Conservation (phyloP, 1,140 invertebrate genomes). For the Pseudomyrmex pallidus region DNA sequence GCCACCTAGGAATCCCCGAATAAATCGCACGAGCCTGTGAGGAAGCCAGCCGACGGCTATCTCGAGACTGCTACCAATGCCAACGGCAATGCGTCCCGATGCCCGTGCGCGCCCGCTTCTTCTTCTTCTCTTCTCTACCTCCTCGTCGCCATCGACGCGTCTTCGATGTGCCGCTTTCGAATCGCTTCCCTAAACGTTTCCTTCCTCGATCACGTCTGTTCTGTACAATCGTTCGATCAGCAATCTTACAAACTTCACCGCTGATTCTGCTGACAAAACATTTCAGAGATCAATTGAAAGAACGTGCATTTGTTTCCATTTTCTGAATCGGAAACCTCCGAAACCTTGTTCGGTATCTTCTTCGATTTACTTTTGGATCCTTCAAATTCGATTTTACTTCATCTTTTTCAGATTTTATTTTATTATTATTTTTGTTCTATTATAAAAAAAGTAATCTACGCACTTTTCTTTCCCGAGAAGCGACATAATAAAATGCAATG, state of each 20-base stretch:
- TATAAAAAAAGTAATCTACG: background rate
- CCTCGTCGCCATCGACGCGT: slow-evolving; percentile 37
- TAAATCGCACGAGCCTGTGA: slow-evolving; percentile 82
- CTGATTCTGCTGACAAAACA: too few relatives aligned
- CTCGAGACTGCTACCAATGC: slow-evolving; percentile 85
- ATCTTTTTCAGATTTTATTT: background rate
- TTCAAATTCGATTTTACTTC: too few relatives aligned
- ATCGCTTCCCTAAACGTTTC: background rate
- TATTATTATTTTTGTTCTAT: background rate
- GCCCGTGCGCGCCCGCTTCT: slow-evolving; percentile 65
- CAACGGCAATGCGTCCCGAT: slow-evolving; percentile 82
- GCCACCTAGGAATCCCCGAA: slow-evolving; percentile 78
- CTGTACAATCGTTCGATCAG: too few relatives aligned
- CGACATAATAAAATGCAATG: background rate
- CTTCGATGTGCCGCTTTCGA: background rate
- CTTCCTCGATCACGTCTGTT: background rate
- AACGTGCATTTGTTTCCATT: background rate
- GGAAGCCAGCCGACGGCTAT: slow-evolving; percentile 84
- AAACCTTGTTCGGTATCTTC: too few relatives aligned
- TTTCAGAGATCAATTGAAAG: too few relatives aligned
- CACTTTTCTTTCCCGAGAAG: too few relatives aligned
- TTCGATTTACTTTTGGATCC: too few relatives aligned
- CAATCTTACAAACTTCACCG: too few relatives aligned
- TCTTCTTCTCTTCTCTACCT: slow-evolving; percentile 65
- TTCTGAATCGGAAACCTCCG: background rate